Conservation (phyloP, 2,113 vertebrate genomes). For the Raja brachyura region DNA sequence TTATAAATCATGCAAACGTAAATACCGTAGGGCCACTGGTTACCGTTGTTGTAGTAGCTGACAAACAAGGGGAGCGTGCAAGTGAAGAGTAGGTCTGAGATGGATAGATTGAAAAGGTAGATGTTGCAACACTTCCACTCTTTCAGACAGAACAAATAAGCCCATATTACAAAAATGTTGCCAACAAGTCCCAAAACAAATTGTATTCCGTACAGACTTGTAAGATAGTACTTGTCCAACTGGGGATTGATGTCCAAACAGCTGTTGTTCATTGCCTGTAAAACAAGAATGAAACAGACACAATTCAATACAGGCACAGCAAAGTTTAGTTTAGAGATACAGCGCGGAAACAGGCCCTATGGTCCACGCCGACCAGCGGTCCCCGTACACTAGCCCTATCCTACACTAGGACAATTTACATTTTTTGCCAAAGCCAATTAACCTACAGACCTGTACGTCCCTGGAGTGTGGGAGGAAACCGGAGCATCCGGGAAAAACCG, state of each 20-base stretch:
- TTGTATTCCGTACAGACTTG: conserved; percentile 63
- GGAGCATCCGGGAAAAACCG: too few species aligned
- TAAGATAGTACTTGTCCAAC: conserved; percentile 66
- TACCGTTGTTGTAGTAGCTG: conserved; percentile 52
- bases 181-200: conserved; percentile 65
- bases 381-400: too few species aligned
- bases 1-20: conserved; percentile 63
- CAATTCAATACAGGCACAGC: not conserved
- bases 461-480: too few species aligned
- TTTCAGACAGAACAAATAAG: conserved; percentile 72
- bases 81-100: conserved; percentile 73
- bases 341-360: too few species aligned
- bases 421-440: too few species aligned
- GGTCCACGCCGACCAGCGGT: too few species aligned
- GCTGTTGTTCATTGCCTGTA: not conserved
- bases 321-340: not conserved
- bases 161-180: conserved; percentile 64
- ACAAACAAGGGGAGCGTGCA: conserved; percentile 73
- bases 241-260: conserved; percentile 41
- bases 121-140: conserved; percentile 74
- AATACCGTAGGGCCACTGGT: not conserved
- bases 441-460: too few species aligned
- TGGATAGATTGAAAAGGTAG: conserved; percentile 76
- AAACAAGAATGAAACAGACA: not conserved
- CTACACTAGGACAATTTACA: too few species aligned